Evolutionary conservation across 1,140 invertebrate genomes (phyloP).

Genomic region (Leptopilina clavipes): DNA sequence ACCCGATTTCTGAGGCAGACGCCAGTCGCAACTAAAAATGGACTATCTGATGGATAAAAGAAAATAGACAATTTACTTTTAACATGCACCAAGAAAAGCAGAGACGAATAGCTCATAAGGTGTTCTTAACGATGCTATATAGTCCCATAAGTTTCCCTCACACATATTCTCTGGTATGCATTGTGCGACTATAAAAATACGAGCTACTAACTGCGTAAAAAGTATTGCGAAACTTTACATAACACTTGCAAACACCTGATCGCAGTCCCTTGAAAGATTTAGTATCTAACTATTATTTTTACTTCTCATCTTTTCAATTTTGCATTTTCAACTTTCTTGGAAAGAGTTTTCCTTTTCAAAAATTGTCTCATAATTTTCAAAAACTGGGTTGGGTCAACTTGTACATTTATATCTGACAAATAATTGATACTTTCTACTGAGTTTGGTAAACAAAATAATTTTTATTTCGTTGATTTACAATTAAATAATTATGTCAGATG

Average conservation of each 20-base stretch:
- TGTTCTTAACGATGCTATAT: conserved; percentile 7
- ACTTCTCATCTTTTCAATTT: not conserved
- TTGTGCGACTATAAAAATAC: not conserved
- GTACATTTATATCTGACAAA: too few relatives aligned
- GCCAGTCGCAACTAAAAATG: not conserved
- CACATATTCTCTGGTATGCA: not conserved
- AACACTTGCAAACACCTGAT: conserved; percentile 2
- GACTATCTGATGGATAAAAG: not conserved
- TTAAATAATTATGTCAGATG: too few relatives aligned
- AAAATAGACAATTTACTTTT: conserved; percentile 1
- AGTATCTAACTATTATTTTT: not conserved
- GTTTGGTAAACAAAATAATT: too few relatives aligned
- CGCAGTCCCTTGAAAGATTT: not conserved
- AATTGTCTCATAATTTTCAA: too few relatives aligned
- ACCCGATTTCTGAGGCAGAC: not conserved
- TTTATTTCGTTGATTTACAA: too few relatives aligned
- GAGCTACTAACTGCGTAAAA: conserved; percentile 9
- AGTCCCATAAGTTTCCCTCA: not conserved
- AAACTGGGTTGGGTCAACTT: too few relatives aligned
- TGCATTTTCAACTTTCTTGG: not conserved
- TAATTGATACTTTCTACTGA: too few relatives aligned
- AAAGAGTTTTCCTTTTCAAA: too few relatives aligned
- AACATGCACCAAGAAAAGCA: not conserved
- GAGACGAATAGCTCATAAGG: conserved; percentile 5
- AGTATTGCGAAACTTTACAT: not conserved